Evolutionary conservation across 2,888 invertebrate species (phyloP).

Genomic region (Allolobophora icterica): DNA sequence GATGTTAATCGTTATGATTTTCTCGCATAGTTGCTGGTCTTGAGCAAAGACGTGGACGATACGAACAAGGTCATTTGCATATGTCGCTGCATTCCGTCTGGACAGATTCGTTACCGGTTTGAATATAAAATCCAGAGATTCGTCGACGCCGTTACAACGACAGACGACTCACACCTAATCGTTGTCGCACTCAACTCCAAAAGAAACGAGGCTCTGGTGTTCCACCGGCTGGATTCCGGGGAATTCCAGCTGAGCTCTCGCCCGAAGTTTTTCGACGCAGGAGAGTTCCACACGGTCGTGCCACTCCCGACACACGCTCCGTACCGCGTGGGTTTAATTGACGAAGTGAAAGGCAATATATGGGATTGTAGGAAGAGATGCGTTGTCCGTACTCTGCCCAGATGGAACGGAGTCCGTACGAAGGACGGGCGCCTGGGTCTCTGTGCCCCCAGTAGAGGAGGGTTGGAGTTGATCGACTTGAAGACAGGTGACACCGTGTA

Average conservation of each 20-base stretch:
- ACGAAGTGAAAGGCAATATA: constrained; percentile 83
- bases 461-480: constrained; percentile 85
- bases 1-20: not conserved
- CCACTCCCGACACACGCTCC: constrained; percentile 60
- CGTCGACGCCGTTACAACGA: not conserved
- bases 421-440: constrained; percentile 79
- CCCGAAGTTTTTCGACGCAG: not conserved
- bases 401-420: constrained; percentile 83
- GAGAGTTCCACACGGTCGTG: constrained; percentile 51
- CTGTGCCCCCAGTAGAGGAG: constrained; percentile 89
- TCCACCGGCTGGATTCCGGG: not conserved
- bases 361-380: constrained; percentile 87
- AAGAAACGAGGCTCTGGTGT: not conserved
- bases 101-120: not conserved
- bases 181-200: not conserved
- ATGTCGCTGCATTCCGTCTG: not conserved
- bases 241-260: not conserved
- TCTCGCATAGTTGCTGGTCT: not conserved
- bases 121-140: not conserved
- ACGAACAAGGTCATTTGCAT: not conserved
- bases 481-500: constrained; percentile 82
- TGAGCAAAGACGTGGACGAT: not conserved
- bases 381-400: constrained; percentile 76
- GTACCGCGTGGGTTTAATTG: constrained; percentile 78
- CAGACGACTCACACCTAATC: not conserved